Percentiles rank a stretch among this genome's conserved stretches.
These are phyloP conservation scores for Tinamus guttatus DNA, from an alignment of 2,113 vertebrate species.

Conservation along the genomic window DNA sequence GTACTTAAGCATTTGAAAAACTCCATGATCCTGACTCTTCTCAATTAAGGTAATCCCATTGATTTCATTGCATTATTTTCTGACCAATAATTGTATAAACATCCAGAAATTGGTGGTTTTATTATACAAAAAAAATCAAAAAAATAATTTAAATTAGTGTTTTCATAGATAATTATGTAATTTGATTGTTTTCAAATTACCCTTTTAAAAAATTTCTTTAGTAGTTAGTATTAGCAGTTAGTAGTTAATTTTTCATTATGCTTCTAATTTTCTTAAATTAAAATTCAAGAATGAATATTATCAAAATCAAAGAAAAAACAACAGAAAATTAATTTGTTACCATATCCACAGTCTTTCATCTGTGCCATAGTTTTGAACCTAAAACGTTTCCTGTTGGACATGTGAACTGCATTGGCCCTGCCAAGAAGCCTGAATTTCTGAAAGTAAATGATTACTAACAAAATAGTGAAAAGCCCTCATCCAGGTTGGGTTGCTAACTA, in stretches of 20 bases:
- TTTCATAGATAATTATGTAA: background rate
- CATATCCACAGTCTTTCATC: background rate
- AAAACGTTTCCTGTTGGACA: background rate
- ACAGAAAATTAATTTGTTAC: background rate
- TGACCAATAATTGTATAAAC: background rate
- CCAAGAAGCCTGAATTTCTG: background rate
- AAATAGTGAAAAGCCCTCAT: background rate
- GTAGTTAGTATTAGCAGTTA: too few relatives aligned
- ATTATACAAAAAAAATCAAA: background rate
- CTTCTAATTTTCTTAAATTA: background rate
- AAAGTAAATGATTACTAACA: background rate
- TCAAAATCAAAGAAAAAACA: background rate
- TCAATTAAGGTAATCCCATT: background rate
- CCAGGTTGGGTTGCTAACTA: background rate
- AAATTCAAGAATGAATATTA: background rate
- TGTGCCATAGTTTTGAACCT: background rate
- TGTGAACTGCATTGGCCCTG: background rate
- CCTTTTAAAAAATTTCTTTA: background rate
- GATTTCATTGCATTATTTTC: background rate
- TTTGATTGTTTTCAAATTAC: background rate
- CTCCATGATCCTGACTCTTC: background rate
- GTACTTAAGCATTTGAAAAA: background rate
- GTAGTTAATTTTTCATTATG: background rate
- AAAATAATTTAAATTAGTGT: background rate
- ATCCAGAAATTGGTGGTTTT: accelerated